Base-by-base conservation (phyloP, 2,797 vertebrate species). In the Myoxocephalus aenaeus region DNA sequence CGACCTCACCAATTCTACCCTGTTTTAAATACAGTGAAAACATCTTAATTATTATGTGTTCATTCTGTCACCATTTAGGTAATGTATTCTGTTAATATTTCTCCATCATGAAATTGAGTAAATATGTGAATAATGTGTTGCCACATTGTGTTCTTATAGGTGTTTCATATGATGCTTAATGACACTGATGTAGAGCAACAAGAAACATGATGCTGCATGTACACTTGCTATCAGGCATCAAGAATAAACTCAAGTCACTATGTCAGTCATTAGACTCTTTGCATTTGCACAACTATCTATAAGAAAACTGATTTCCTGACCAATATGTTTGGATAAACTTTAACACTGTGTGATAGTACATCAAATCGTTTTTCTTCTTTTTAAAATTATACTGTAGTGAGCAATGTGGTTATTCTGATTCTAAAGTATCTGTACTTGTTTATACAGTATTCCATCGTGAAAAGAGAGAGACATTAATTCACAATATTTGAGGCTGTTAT, bases 1-100 rank as follows among this genome's bases (percentile, higher is more conserved):
- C 94, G 1, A 91, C 63, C 2, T 94, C 94, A 65, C 94, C 94
- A 44, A 84, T 65, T 85, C 63, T 84, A 79, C 94, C 94, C 93
- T 94, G 85, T 82, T 36, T 10, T 50, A 63, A 73, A 67, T 1
- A 80, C 27, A 86, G 34, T 64, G 10, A 72, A 70, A 5, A 46
- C 12, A 69, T 10, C 7, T 11, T 34, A 3, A 65, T 44, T 22
- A 67, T 53, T 9, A n/a, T 2, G 7, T 56, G 46, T 59, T 65
- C 14, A 25, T 58, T 50, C 6, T 27, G 20, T 53, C 40, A 13
- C 3, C 17, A 40, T 12, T 32, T 40, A 34, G 4, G 7, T 46
- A 7, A 34, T 32, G 34, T 12, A 10, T 22, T 12, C 10, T 46
- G 18, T 32, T 25, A 7, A 42, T 34, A 50, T 50, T 58, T 57